Conservation (phyloP, 37 sponge, comb jelly and placozoan species). For the Diacarnus erythraeanus region DNA sequence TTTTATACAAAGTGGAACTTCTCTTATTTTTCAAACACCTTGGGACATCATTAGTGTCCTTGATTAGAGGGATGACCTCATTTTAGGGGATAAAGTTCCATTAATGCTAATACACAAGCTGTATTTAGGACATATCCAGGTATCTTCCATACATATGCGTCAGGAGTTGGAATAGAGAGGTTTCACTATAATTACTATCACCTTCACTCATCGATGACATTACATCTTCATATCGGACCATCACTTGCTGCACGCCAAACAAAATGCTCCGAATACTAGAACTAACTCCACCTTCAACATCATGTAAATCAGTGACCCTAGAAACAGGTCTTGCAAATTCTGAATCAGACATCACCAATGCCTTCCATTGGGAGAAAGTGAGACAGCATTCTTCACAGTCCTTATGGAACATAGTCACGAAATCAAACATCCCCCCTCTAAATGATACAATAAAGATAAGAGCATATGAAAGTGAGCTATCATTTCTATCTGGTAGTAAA, state of each 20-base stretch:
- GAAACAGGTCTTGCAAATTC: not conserved
- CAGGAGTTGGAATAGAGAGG: too few species aligned
- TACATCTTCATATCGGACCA: conserved; percentile 12
- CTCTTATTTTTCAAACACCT: too few species aligned
- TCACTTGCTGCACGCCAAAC: conserved; percentile 38
- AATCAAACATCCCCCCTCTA: conserved; percentile 21
- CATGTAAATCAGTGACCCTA: not conserved
- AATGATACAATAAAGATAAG: not conserved
- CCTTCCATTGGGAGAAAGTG: conserved; percentile 1
- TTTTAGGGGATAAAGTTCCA: too few species aligned
- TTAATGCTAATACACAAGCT: too few species aligned
- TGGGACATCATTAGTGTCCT: too few species aligned
- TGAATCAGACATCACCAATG: not conserved
- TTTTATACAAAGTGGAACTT: too few species aligned
- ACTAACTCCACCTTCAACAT: not conserved
- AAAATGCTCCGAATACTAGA: not conserved
- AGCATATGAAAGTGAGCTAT: too few species aligned
- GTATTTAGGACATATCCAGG: too few species aligned
- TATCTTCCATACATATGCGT: too few species aligned
- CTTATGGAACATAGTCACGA: conserved; percentile 3
- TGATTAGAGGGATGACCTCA: too few species aligned
- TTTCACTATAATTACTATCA: too few species aligned
- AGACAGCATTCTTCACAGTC: not conserved
- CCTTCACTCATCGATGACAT: not conserved
- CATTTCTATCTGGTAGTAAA: too few species aligned